phyloP scores from a whole-genome alignment of 2,113 vertebrate species.

The Dipodomys spectabilis region DNA sequence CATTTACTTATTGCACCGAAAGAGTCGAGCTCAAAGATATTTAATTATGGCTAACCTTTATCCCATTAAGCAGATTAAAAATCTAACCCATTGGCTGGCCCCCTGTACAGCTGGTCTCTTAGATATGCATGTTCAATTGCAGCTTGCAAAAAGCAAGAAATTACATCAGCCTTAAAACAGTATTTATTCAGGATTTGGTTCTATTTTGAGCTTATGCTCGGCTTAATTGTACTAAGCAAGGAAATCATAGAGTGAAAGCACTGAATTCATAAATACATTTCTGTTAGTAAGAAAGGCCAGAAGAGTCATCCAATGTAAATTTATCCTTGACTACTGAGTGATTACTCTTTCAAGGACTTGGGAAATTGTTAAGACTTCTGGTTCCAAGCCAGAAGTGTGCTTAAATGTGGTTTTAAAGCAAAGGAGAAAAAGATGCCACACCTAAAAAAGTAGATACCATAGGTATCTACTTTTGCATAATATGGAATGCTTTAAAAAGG shows the following conservation, averaged over 20 bases:
- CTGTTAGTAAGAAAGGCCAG: conserved; percentile 61
- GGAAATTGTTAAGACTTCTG: conserved; percentile 59
- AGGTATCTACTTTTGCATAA: background rate
- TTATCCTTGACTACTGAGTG: conserved; percentile 62
- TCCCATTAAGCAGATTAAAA: conserved; percentile 87
- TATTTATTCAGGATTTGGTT: conserved; percentile 84
- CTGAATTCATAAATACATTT: conserved; percentile 73
- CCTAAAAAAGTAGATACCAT: background rate
- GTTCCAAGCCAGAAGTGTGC: conserved; percentile 43
- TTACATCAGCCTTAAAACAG: conserved; percentile 79
- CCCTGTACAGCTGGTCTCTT: conserved; percentile 73
- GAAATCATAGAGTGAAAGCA: conserved; percentile 61
- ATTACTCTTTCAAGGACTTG: conserved; percentile 70
- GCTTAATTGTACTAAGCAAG: conserved; percentile 83
- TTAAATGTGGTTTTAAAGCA: conserved; percentile 38
- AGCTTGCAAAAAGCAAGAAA: conserved; percentile 79
- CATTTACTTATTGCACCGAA: conserved; percentile 72
- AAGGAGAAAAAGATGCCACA: background rate
- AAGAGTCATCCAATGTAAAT: conserved; percentile 71
- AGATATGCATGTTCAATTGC: conserved; percentile 78
- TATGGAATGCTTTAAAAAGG: background rate
- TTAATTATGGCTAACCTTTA: conserved; percentile 84
- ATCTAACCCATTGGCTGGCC: conserved; percentile 69
- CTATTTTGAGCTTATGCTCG: conserved; percentile 84
- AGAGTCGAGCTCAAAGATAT: conserved; percentile 79